A percentile compares a stretch with the other conserved stretches of the same genome.
Conservation (phyloP, 2,888 invertebrate species). For the Tetanocera ferruginea region DNA sequence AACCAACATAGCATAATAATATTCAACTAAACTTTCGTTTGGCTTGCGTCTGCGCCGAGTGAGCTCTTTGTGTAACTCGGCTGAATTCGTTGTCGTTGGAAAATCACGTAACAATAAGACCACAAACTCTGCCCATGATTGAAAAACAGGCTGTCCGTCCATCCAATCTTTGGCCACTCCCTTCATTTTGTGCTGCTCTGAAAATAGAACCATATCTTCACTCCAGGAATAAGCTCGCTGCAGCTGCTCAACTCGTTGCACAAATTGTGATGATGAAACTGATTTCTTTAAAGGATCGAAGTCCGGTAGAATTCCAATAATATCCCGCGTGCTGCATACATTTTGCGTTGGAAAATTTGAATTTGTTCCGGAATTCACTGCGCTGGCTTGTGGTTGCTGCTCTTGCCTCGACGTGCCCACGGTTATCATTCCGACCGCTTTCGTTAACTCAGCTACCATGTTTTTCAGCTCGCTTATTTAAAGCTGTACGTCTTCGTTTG, state of each 20-base stretch:
- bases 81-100: not conserved
- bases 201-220: constrained; percentile 15
- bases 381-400: not conserved
- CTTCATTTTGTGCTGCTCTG: constrained; percentile 29
- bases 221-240: constrained; percentile 13
- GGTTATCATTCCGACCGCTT: not conserved
- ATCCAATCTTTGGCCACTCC: constrained; percentile 34
- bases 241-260: not conserved
- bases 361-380: not conserved
- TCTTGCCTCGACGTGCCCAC: not conserved
- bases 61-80: not conserved
- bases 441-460: not conserved
- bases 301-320: constrained; percentile 5
- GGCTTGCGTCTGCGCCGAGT: constrained; percentile 28
- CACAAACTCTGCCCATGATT: not conserved
- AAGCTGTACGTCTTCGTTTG: not conserved
- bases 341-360: not conserved
- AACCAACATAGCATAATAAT: constrained; percentile 45
- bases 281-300: constrained; percentile 24
- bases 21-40: constrained; percentile 40
- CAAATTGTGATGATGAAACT: constrained; percentile 17
- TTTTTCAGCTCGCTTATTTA: not conserved
- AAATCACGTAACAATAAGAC: not conserved
- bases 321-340: not conserved
- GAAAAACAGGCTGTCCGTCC: constrained; percentile 17